A percentile compares a stretch with the other conserved stretches of the same genome.
Evolutionary conservation across 2,113 vertebrate species (phyloP).

Genomic region (Apodemus speciosus): DNA sequence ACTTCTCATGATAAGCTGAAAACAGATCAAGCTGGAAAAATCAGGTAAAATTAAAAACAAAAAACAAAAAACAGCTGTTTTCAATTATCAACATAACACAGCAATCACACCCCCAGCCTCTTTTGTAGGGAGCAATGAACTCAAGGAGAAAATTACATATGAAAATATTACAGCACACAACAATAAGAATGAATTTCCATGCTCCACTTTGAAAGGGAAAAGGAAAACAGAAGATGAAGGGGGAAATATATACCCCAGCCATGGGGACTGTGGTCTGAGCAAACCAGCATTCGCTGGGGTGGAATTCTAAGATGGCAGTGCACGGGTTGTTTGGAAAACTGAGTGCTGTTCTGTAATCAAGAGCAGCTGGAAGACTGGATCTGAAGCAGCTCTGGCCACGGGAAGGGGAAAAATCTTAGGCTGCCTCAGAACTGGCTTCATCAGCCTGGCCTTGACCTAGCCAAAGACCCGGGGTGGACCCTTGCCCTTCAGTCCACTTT

Average conservation of each 20-base stretch:
- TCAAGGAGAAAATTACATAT: constrained; percentile 73
- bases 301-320: constrained; percentile 63
- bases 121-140: constrained; percentile 70
- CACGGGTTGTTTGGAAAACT: constrained; percentile 64
- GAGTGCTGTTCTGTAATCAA: constrained; percentile 69
- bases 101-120: constrained; percentile 66
- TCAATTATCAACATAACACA: constrained; percentile 72
- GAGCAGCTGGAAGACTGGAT: constrained; percentile 73
- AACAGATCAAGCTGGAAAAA: constrained; percentile 70
- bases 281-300: not conserved
- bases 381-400: constrained; percentile 64
- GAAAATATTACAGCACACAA: constrained; percentile 65
- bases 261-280: not conserved
- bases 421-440: constrained; percentile 57
- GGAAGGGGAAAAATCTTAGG: constrained; percentile 67
- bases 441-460: constrained; percentile 46
- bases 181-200: constrained; percentile 58
- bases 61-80: constrained; percentile 63
- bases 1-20: constrained; percentile 63
- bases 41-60: constrained; percentile 52
- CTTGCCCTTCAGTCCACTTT: constrained; percentile 1
- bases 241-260: not conserved
- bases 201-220: constrained; percentile 34
- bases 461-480: not conserved
- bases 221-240: not conserved